Percentiles rank a stretch among this genome's conserved stretches.
Conservation (phyloP, 2,888 invertebrate species). For the Acanthopleura granulata region DNA sequence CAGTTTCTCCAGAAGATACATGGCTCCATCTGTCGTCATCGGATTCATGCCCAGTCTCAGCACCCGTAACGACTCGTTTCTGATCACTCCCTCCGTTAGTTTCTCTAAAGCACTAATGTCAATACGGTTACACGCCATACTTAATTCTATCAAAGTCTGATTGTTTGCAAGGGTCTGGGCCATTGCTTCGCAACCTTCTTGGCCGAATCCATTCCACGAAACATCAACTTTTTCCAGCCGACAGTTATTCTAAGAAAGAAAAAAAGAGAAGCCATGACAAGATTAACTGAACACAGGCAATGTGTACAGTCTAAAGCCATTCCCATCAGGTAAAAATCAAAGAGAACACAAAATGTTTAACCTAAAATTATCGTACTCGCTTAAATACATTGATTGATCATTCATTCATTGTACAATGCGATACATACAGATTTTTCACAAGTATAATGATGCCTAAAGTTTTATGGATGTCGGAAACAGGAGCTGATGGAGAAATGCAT, state of each 20-base stretch:
- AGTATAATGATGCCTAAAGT: too few species aligned
- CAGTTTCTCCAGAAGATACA: background rate
- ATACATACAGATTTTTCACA: too few species aligned
- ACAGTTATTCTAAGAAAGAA: slow-evolving; percentile 40
- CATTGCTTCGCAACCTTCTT: slow-evolving; percentile 53
- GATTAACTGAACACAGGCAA: background rate
- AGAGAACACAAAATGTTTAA: too few species aligned
- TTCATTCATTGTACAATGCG: too few species aligned
- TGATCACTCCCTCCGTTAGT: slow-evolving; percentile 45
- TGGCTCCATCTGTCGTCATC: background rate
- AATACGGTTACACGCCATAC: slow-evolving; percentile 55
- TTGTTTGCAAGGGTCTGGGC: slow-evolving; percentile 45
- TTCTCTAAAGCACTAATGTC: slow-evolving; percentile 45
- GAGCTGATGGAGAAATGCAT: too few species aligned
- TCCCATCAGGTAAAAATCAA: background rate
- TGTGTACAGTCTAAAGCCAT: background rate
- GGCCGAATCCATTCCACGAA: slow-evolving; percentile 58
- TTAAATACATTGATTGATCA: too few species aligned
- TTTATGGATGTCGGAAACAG: too few species aligned
- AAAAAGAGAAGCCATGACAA: background rate
- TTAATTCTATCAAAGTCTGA: slow-evolving; percentile 41
- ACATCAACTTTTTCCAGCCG: slow-evolving; percentile 43
- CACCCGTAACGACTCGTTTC: slow-evolving; percentile 39
- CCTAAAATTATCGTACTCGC: too few species aligned
- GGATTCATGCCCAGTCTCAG: slow-evolving; percentile 35